These are phyloP conservation scores for Tipula confusa DNA, from an alignment of 2,888 invertebrate genomes.

Conservation along the genomic window DNA sequence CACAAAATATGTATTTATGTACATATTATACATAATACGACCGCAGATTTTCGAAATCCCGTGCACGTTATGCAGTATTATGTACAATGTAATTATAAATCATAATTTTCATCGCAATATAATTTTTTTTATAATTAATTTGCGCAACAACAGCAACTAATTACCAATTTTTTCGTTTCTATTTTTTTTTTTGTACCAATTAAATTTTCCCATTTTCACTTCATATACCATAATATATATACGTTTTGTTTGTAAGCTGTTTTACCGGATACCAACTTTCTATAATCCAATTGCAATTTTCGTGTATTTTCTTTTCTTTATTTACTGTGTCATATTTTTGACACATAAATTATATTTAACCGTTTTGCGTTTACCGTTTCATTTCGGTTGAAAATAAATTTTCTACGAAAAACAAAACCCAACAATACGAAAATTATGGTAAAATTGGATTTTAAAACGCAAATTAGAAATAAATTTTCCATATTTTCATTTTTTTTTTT, in stretches of 20 bases:
- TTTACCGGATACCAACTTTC: not conserved
- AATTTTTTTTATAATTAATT: slow-evolving; percentile 14
- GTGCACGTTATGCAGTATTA: not conserved
- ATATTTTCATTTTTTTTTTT: not conserved
- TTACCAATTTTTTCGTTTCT: not conserved
- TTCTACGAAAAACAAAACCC: not conserved
- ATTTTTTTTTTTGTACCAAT: not conserved
- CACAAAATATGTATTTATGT: not conserved
- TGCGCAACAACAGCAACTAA: not conserved
- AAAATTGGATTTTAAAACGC: slow-evolving; percentile 25
- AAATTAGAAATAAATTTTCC: not conserved
- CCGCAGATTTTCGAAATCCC: not conserved
- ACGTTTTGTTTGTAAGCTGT: not conserved
- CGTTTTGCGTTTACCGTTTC: not conserved
- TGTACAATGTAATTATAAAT: not conserved
- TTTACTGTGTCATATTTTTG: not conserved
- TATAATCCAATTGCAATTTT: not conserved
- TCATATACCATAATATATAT: not conserved
- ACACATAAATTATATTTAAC: slow-evolving; percentile 9
- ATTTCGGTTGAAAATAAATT: not conserved
- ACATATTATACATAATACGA: too few relatives aligned
- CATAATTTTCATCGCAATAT: not conserved
- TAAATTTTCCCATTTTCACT: slow-evolving; percentile 7
- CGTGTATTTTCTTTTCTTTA: not conserved
- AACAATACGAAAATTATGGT: not conserved